A percentile compares a stretch with the other conserved stretches of the same genome.
These are phyloP conservation scores for Laspeyria flexula DNA, from an alignment of 2,888 invertebrate genomes.

Conservation along the genomic window DNA sequence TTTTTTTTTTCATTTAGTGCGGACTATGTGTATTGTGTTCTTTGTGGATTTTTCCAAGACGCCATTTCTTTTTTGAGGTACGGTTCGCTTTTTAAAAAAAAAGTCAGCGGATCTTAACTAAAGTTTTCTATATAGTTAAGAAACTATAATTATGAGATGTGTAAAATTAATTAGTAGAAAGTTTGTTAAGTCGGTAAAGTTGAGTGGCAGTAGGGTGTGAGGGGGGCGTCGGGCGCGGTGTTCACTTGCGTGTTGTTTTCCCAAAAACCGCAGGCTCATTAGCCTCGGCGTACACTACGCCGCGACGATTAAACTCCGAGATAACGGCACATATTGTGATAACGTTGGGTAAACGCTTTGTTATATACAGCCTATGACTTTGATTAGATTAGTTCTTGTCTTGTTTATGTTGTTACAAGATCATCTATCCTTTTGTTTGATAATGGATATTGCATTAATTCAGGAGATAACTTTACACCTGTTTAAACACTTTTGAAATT, in stretches of 20 bases:
- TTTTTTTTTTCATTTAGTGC: conserved; percentile 65
- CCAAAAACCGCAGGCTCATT: conserved; percentile 82
- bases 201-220: conserved; percentile 49
- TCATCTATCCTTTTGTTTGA: conserved; percentile 23
- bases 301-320: conserved; percentile 76
- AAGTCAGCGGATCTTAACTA: conserved; percentile 22
- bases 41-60: conserved; percentile 45
- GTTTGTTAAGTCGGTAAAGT: conserved; percentile 72
- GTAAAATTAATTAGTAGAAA: conserved; percentile 71
- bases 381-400: conserved; percentile 66
- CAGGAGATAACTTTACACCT: not conserved
- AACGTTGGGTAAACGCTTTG: conserved; percentile 60
- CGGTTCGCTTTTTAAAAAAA: conserved; percentile 30
- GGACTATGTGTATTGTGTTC: conserved; percentile 62
- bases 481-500: not conserved
- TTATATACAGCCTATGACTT: conserved; percentile 54
- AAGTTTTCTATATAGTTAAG: conserved; percentile 8
- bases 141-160: conserved; percentile 35
- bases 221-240: conserved; percentile 49
- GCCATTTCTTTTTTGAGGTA: conserved; percentile 33
- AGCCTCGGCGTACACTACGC: conserved; percentile 78
- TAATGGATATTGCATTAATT: conserved; percentile 4
- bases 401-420: conserved; percentile 48
- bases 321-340: conserved; percentile 73
- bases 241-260: conserved; percentile 74